Evolutionary conservation across 2,113 vertebrate genomes (phyloP), one percentile per base, ranked within the genome.

Genomic region (Struthio camelus): DNA sequence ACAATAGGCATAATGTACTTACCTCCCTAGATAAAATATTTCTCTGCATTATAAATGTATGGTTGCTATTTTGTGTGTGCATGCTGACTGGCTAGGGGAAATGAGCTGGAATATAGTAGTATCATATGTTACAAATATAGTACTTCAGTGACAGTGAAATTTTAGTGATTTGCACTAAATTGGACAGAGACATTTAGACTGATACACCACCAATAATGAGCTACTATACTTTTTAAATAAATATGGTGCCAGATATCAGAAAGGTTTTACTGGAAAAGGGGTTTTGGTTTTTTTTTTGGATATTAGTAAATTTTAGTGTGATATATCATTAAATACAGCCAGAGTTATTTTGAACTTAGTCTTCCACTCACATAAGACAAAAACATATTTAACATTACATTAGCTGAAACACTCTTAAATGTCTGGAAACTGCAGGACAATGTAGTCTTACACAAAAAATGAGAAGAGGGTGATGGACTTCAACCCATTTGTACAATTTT

Each of bases 331-430:
- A 84, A 50, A 22, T 53, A 65, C 4, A 81, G 6, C 1, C 14
- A 44, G 50, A 27, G 78, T 71, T 56, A n/a, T 46, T 80, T 84
- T 84, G 15, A 40, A 19, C 10, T 88, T 70, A 32, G 4, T 36
- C 16, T 89, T 89, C n/a, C 24, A 54, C 10, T 71, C 28, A 27
- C 2, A 15, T 38, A 62, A 61, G 34, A 1, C 2, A 53, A 56
- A 58, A 3, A 9, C 15, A 46, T 1, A 3, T 51, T 72, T 64
- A 65, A 9, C 0, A 0, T 50, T 81, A 6, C 0, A 0, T 64
- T 59, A 42, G 6, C 9, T 6, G 86, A 87, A 85, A 51, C 17
- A 4, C 4, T 34, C 79, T 67, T 28, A 80, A 84, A 44, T 11
- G 4, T 0, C 2, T 36, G 9, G 56, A 81, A 81, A 46, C 14